Percentiles rank a stretch among this genome's conserved stretches.
Conservation (phyloP, 2,113 vertebrate species). For the Misgurnus anguillicaudatus region DNA sequence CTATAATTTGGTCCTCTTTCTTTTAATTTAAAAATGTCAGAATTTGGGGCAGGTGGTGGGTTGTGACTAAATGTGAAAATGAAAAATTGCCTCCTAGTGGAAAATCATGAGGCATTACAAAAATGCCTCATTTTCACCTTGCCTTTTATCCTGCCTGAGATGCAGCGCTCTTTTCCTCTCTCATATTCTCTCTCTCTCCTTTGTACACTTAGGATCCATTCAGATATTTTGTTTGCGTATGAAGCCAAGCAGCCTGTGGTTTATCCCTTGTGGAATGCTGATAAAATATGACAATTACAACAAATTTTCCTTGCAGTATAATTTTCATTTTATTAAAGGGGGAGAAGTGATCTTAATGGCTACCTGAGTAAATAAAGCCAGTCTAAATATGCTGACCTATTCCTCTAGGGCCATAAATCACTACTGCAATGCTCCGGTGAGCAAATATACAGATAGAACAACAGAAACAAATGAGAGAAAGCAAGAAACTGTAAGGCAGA, state of each 20-base stretch:
- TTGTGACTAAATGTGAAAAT: slow-evolving; percentile 28
- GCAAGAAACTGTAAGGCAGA: not conserved
- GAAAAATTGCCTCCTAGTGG: slow-evolving; percentile 30
- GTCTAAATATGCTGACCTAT: slow-evolving; percentile 55
- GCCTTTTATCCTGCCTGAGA: not conserved
- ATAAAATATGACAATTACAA: slow-evolving; percentile 77
- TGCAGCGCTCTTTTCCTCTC: not conserved
- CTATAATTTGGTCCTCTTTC: slow-evolving; percentile 31
- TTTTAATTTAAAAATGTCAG: slow-evolving; percentile 24
- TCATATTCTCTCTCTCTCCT: not conserved
- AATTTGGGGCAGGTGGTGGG: slow-evolving; percentile 21
- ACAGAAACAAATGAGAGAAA: not conserved
- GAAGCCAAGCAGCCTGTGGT: slow-evolving; percentile 64
- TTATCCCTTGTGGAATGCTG: slow-evolving; percentile 61
- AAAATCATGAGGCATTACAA: slow-evolving; percentile 35
- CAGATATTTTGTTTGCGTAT: slow-evolving; percentile 9
- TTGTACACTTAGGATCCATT: not conserved
- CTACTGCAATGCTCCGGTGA: slow-evolving; percentile 35
- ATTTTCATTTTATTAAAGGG: slow-evolving; percentile 36
- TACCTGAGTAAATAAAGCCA: slow-evolving; percentile 62
- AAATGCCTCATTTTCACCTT: slow-evolving; percentile 21
- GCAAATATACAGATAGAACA: slow-evolving; percentile 19
- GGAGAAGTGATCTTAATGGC: slow-evolving; percentile 50
- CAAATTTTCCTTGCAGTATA: slow-evolving; percentile 59
- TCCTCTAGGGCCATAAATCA: slow-evolving; percentile 65